Percentiles rank a stretch among this genome's conserved stretches.
Conservation (phyloP, 2,797 vertebrate genomes). For the Lutjanus campechanus region DNA sequence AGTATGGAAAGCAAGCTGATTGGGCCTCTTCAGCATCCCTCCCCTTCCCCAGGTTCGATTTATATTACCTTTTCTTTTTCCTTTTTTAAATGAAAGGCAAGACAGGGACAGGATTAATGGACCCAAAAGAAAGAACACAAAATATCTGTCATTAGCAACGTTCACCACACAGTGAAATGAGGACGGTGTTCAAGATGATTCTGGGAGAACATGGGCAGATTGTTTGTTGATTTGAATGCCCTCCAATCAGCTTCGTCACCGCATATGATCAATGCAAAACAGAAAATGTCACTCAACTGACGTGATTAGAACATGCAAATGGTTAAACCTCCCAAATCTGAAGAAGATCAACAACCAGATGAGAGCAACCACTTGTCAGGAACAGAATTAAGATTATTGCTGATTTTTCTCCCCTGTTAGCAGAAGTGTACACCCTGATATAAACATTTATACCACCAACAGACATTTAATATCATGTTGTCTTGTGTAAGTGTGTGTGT, state of each 20-base stretch:
- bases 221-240: slow-evolving; percentile 23
- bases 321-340: slow-evolving; percentile 11
- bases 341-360: slow-evolving; percentile 25
- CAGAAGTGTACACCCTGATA: not conserved
- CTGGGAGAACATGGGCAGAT: slow-evolving; percentile 31
- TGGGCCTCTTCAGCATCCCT: slow-evolving; percentile 65
- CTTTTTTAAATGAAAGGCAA: slow-evolving; percentile 85
- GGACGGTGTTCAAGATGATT: slow-evolving; percentile 78
- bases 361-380: slow-evolving; percentile 5
- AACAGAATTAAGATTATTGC: not conserved
- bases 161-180: slow-evolving; percentile 76
- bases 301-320: slow-evolving; percentile 46
- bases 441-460: not conserved
- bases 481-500: slow-evolving; percentile 41
- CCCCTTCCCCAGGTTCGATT: slow-evolving; percentile 68
- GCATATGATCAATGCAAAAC: slow-evolving; percentile 37
- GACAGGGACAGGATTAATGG: slow-evolving; percentile 81
- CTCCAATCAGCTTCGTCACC: slow-evolving; percentile 28
- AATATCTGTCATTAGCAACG: slow-evolving; percentile 77
- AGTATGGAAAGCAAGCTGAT: slow-evolving; percentile 78
- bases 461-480: slow-evolving; percentile 11
- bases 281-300: slow-evolving; percentile 34
- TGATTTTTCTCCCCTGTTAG: not conserved
- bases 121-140: slow-evolving; percentile 85
- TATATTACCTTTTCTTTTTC: slow-evolving; percentile 86